Evolutionary conservation across 2,113 vertebrate species (phyloP).

Genomic region (Hydrochoerus hydrochaeris): DNA sequence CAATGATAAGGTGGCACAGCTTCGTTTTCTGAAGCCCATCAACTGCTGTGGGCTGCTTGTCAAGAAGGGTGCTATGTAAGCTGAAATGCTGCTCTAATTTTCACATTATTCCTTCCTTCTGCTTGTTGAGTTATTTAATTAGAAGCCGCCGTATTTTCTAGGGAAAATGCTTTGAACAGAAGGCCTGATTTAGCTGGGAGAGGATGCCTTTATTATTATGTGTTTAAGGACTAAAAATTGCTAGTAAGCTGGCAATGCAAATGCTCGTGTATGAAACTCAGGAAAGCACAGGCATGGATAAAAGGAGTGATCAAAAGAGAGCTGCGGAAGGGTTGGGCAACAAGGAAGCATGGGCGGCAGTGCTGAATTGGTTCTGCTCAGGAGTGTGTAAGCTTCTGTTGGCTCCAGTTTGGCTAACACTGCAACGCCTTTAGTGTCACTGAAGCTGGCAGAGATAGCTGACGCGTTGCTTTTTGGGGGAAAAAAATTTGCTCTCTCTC

Average conservation of each 20-base stretch:
- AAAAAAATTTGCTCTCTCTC: conserved; percentile 52
- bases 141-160: conserved; percentile 78
- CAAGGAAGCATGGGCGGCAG: not conserved
- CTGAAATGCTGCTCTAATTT: conserved; percentile 80
- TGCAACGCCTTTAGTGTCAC: conserved; percentile 64
- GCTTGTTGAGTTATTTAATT: conserved; percentile 84
- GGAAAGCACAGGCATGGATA: not conserved
- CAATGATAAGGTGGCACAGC: conserved; percentile 67
- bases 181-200: conserved; percentile 77
- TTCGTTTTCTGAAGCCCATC: conserved; percentile 76
- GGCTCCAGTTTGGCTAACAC: conserved; percentile 80
- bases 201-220: conserved; percentile 71
- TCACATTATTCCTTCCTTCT: conserved; percentile 76
- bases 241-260: conserved; percentile 58
- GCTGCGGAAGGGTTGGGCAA: conserved; percentile 25
- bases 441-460: conserved; percentile 53
- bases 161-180: conserved; percentile 81
- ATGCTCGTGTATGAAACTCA: not conserved
- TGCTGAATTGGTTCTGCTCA: not conserved
- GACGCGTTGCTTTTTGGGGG: conserved; percentile 75
- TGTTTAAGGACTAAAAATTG: conserved; percentile 72
- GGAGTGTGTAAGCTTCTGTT: conserved; percentile 36
- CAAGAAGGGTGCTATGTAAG: conserved; percentile 67
- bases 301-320: conserved; percentile 8
- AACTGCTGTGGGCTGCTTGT: conserved; percentile 75